Evolutionary conservation across 37 sponge, comb jelly and placozoan species (phyloP).

Genomic region (Axinella damicornis): DNA sequence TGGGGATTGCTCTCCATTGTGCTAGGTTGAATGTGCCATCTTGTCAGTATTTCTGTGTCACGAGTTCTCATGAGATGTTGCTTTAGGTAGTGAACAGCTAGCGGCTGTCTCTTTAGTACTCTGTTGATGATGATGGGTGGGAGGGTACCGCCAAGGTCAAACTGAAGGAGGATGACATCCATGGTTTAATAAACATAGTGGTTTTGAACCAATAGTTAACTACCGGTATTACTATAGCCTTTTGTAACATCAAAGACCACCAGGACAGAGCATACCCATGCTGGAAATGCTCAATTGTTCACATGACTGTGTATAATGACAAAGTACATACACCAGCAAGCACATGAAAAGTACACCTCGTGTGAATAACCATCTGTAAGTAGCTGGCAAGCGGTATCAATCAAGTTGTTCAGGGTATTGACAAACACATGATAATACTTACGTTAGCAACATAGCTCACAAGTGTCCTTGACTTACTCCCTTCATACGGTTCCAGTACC

Average conservation of each 20-base stretch:
- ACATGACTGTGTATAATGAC: too few species aligned
- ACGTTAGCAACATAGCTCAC: slow-evolving; percentile 61
- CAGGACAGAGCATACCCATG: too few species aligned
- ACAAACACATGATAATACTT: too few species aligned
- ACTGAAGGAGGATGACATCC: background rate
- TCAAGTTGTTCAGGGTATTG: too few species aligned
- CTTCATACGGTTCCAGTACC: slow-evolving; percentile 66
- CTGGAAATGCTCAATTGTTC: too few species aligned
- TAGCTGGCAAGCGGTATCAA: too few species aligned
- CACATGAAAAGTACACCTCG: too few species aligned
- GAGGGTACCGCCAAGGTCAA: slow-evolving; percentile 25
- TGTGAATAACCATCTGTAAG: too few species aligned
- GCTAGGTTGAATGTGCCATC: too few species aligned
- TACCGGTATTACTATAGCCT: background rate
- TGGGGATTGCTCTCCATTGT: too few species aligned
- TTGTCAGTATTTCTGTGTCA: background rate
- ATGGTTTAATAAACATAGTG: background rate
- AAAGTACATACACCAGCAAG: too few species aligned
- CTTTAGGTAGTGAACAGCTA: slow-evolving; percentile 39
- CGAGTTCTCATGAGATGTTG: slow-evolving; percentile 1
- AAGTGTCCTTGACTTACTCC: slow-evolving; percentile 41
- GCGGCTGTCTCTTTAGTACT: slow-evolving; percentile 43
- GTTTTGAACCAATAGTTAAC: background rate
- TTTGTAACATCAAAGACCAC: too few species aligned
- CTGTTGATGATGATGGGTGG: slow-evolving; percentile 31